A percentile compares a stretch with the other conserved stretches of the same genome.
Evolutionary conservation across 2,113 vertebrate species (phyloP).

Genomic region (Puffinus mauretanicus): DNA sequence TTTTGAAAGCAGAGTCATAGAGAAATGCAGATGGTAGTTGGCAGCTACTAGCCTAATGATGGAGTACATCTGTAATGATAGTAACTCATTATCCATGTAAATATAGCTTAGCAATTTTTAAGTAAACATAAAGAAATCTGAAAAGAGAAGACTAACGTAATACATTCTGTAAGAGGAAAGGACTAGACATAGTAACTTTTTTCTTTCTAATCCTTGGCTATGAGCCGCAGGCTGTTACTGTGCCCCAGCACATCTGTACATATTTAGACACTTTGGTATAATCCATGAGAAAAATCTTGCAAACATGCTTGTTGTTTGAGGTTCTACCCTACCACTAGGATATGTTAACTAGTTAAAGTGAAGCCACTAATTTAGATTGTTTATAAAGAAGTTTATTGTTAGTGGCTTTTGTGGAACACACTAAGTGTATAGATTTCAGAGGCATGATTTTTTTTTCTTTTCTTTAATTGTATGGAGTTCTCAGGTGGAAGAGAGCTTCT

Average conservation of each 20-base stretch:
- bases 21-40: background rate
- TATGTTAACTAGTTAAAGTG: background rate
- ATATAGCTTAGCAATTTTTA: background rate
- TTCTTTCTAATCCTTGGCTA: background rate
- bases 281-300: slow-evolving; percentile 28
- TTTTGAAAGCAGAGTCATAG: background rate
- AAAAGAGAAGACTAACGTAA: background rate
- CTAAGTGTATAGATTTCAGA: background rate
- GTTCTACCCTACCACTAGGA: background rate
- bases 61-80: background rate
- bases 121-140: background rate
- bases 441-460: background rate
- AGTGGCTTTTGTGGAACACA: slow-evolving; percentile 15
- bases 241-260: background rate
- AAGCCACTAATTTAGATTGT: slow-evolving; percentile 11
- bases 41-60: background rate
- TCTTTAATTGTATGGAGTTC: background rate
- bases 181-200: background rate
- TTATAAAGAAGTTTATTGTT: slow-evolving; percentile 2
- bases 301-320: background rate
- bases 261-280: background rate
- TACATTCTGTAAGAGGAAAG: background rate
- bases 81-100: background rate
- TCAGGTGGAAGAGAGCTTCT: background rate
- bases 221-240: background rate